These are phyloP conservation scores for Rhagium mordax DNA, from an alignment of 2,888 invertebrate genomes.

Conservation along the genomic window DNA sequence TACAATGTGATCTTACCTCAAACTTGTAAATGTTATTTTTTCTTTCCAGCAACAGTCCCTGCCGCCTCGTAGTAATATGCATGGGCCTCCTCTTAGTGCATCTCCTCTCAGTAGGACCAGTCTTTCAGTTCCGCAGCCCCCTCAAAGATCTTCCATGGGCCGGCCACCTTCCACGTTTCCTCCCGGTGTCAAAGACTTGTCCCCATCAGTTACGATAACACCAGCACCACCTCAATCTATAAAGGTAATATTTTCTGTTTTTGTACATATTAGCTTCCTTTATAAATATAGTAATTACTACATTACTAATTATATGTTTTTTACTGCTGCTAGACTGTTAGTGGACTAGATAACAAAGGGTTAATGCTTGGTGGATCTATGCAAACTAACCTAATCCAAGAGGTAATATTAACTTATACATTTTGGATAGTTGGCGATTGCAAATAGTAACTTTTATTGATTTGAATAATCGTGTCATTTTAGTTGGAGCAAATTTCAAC, in stretches of 20 bases:
- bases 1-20: neutral
- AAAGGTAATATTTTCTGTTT: conserved; percentile 60
- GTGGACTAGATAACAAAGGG: conserved; percentile 66
- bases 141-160: conserved; percentile 63
- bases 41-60: conserved; percentile 71
- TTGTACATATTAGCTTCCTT: neutral
- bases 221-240: conserved; percentile 81
- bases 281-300: neutral
- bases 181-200: conserved; percentile 68
- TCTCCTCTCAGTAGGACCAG: conserved; percentile 71
- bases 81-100: conserved; percentile 72
- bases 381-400: conserved; percentile 62
- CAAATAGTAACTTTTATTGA: neutral
- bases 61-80: conserved; percentile 69
- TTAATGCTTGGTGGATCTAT: conserved; percentile 61
- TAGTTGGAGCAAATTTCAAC: too few species aligned
- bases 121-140: conserved; percentile 69
- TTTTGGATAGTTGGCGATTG: neutral
- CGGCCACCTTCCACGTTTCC: conserved; percentile 65
- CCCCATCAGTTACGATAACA: conserved; percentile 83
- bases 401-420: conserved; percentile 50
- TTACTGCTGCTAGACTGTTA: conserved; percentile 63
- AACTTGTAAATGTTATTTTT: conserved; percentile 40
- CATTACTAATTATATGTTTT: conserved; percentile 25
- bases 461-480: too few species aligned